A percentile compares a stretch with the other conserved stretches of the same genome.
Conservation (phyloP, 2,888 invertebrate species). For the Patella caerulea region DNA sequence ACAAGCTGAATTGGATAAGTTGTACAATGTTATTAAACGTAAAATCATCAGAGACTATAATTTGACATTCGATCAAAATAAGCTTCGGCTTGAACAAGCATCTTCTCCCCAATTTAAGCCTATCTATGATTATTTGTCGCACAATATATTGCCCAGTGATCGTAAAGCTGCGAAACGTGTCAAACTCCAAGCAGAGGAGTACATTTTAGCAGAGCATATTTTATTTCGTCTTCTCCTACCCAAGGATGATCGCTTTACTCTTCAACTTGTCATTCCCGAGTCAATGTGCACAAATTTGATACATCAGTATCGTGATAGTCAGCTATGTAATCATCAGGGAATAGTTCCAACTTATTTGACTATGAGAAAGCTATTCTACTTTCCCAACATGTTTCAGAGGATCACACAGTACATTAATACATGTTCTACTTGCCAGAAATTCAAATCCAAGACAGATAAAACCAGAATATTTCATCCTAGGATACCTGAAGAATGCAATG, state of each 20-base stretch:
- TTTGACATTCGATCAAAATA: neutral
- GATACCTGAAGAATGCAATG: neutral
- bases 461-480: conserved; percentile 2
- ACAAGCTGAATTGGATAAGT: neutral
- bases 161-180: neutral
- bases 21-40: neutral
- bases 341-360: neutral
- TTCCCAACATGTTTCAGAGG: neutral
- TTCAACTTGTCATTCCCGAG: neutral
- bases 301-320: neutral
- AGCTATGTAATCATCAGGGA: neutral
- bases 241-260: neutral
- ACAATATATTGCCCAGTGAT: neutral
- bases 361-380: neutral
- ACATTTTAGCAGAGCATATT: neutral
- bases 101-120: conserved; percentile 5
- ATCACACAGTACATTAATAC: neutral
- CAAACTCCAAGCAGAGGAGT: neutral
- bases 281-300: conserved; percentile 3
- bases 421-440: neutral
- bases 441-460: neutral
- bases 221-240: neutral
- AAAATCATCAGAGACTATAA: neutral
- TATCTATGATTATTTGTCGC: neutral
- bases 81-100: neutral